Percentiles rank a stretch among this genome's conserved stretches.
phyloP scores from a whole-genome alignment of 2,888 invertebrate genomes.

The Diabrotica balteata region DNA sequence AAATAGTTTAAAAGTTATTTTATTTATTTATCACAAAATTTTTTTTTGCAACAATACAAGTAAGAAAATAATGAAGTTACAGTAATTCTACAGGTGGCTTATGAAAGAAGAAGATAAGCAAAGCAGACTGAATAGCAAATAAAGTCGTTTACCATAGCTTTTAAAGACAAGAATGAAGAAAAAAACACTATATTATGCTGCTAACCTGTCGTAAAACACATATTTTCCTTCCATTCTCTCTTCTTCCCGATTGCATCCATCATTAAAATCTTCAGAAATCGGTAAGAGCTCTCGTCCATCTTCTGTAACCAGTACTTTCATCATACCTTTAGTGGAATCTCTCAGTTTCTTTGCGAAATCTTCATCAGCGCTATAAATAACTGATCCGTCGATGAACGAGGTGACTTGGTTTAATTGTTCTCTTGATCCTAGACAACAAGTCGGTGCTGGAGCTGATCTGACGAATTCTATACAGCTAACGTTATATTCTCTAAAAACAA shows the following conservation, averaged over 20 bases:
- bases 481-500: constrained; percentile 63
- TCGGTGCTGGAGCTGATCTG: constrained; percentile 79
- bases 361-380: constrained; percentile 76
- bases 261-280: constrained; percentile 71
- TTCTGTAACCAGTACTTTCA: constrained; percentile 70
- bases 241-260: constrained; percentile 78
- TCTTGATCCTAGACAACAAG: constrained; percentile 78
- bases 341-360: constrained; percentile 64
- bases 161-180: too few species aligned
- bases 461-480: constrained; percentile 86
- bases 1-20: too few species aligned
- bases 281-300: constrained; percentile 76
- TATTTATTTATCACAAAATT: too few species aligned
- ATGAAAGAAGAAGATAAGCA: background rate
- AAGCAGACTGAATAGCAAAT: too few species aligned
- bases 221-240: constrained; percentile 76
- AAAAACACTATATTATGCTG: too few species aligned
- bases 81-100: too few species aligned
- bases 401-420: constrained; percentile 86
- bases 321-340: constrained; percentile 64
- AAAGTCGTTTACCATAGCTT: too few species aligned
- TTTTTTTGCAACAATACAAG: too few species aligned
- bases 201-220: constrained; percentile 77
- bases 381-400: constrained; percentile 84
- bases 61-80: too few species aligned